phyloP scores from a whole-genome alignment of 2,888 invertebrate species.

The Brachyptera putata region DNA sequence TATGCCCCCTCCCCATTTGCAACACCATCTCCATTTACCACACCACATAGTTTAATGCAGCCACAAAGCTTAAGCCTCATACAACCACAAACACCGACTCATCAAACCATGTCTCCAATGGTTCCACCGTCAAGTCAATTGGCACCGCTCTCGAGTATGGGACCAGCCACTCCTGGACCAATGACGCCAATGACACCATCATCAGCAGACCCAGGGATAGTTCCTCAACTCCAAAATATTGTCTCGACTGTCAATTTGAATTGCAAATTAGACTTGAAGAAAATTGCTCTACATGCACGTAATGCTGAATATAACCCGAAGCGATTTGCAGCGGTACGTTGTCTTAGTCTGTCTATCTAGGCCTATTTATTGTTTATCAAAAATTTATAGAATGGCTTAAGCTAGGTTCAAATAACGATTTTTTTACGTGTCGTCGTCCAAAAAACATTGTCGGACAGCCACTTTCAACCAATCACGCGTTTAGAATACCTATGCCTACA shows the following conservation, averaged over 20 bases:
- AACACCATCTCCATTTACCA: conserved; percentile 64
- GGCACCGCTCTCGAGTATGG: conserved; percentile 57
- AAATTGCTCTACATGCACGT: conserved; percentile 94
- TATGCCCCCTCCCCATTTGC: conserved; percentile 55
- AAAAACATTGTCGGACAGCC: no score
- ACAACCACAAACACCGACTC: background rate
- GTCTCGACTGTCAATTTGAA: conserved; percentile 96
- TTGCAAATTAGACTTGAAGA: conserved; percentile 92
- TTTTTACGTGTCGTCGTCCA: no score
- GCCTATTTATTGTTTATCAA: no score
- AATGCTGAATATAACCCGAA: conserved; percentile 99
- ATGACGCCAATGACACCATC: conserved; percentile 86
- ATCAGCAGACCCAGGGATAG: conserved; percentile 88
- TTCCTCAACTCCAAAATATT: conserved; percentile 93
- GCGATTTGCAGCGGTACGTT: conserved; percentile 97
- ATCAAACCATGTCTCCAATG: conserved; percentile 80
- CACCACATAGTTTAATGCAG: conserved; percentile 83
- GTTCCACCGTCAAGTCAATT: conserved; percentile 56
- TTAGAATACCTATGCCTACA: no score
- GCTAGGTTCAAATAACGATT: no score
- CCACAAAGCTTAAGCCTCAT: conserved; percentile 57
- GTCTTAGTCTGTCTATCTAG: no score
- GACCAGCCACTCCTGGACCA: conserved; percentile 72
- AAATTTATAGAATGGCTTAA: no score
- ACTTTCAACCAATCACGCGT: no score